phyloP scores from a whole-genome alignment of 2,888 invertebrate genomes.

The Venustoraphidia nigricollis region DNA sequence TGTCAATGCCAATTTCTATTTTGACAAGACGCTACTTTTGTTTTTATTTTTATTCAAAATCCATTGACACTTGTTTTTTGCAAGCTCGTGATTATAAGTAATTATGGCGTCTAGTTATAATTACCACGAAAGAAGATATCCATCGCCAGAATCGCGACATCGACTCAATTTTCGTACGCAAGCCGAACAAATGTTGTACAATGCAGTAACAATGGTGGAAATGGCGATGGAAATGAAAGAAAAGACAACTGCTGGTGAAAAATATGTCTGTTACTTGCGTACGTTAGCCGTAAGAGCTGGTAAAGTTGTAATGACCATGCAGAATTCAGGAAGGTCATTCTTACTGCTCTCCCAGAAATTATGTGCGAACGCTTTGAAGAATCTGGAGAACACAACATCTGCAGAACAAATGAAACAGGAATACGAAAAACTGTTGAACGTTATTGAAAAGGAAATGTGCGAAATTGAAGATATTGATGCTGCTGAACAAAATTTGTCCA shows the following conservation, averaged over 20 bases:
- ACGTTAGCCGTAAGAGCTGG: slow-evolving; percentile 23
- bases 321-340: slow-evolving; percentile 22
- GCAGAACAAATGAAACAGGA: slow-evolving; percentile 17
- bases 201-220: slow-evolving; percentile 25
- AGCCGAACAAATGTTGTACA: slow-evolving; percentile 22
- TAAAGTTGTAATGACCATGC: slow-evolving; percentile 22
- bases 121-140: no score
- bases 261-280: slow-evolving; percentile 25
- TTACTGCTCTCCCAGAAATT: slow-evolving; percentile 23
- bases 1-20: no score
- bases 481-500: slow-evolving; percentile 11
- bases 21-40: no score
- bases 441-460: slow-evolving; percentile 24
- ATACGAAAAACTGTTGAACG: slow-evolving; percentile 21
- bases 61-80: no score
- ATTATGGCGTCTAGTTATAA: no score
- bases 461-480: slow-evolving; percentile 21
- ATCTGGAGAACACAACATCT: slow-evolving; percentile 14
- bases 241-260: slow-evolving; percentile 23
- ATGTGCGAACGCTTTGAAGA: slow-evolving; percentile 15
- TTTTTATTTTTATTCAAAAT: no score
- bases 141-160: no score
- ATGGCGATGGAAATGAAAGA: slow-evolving; percentile 27
- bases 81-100: no score
- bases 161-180: slow-evolving; percentile 8